phyloP scores from a whole-genome alignment of 2,888 invertebrate species.

The Chymomyza procnemis region DNA sequence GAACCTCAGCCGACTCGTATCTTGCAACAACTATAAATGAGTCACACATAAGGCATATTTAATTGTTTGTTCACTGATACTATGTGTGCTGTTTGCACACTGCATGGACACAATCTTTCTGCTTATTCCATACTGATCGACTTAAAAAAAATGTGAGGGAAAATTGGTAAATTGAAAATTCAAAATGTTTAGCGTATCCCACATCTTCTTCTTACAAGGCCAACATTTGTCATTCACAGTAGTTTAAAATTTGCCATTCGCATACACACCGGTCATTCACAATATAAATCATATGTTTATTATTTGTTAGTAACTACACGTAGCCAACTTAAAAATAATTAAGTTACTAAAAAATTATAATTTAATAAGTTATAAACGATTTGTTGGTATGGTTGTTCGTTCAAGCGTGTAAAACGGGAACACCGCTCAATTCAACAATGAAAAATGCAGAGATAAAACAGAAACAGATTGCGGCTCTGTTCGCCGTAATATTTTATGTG shows the following conservation, averaged over 20 bases:
- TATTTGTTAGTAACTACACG: conserved; percentile 30
- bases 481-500: neutral
- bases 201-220: neutral
- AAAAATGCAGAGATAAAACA: neutral
- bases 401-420: neutral
- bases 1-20: too few relatives aligned
- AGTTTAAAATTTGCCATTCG: conserved; percentile 7
- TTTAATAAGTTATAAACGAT: neutral
- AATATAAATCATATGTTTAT: conserved; percentile 20
- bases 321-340: conserved; percentile 14
- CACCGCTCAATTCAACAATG: neutral
- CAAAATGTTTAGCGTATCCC: neutral
- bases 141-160: too few relatives aligned
- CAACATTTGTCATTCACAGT: conserved; percentile 22
- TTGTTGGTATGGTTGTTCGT: neutral
- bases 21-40: too few relatives aligned
- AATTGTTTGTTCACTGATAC: too few relatives aligned
- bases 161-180: conserved; percentile 2
- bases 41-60: too few relatives aligned
- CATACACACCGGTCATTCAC: conserved; percentile 1
- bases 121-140: too few relatives aligned
- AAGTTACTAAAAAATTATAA: neutral
- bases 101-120: too few relatives aligned
- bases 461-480: neutral
- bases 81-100: too few relatives aligned